Evolutionary conservation across 2,888 invertebrate genomes (phyloP), one percentile per base, ranked within the genome.

Genomic region (Tupiocoris notatus): DNA sequence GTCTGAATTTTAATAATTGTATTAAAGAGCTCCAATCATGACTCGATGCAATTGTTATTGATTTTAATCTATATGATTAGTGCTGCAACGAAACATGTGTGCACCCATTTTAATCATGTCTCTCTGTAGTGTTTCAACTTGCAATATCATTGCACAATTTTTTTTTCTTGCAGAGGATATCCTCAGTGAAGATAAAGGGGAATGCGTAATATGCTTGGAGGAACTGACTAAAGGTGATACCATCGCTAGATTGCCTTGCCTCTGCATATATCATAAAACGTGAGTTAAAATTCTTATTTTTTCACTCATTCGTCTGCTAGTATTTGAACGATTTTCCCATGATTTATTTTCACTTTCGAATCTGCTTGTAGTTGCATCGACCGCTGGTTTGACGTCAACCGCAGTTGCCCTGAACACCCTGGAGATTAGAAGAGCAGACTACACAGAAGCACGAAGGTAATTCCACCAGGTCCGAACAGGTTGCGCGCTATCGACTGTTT

Each of bases 191-290:
- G 91, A 95, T 84, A 98, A 98, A 88, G 98, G 96, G 79, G 98
- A 98, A 88, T 98, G 98, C 88, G 95, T 96, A 83, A 98, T 98
- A 86, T 99, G 98, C 87, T 89, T 98, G 84, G 98, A 99, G 86
- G 98, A 98, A 84, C 89, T 99, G 84, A 89, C 89, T 83, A 91
- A 94, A 83, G 98, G 98, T 78, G 94, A 98, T 87, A 93, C 94
- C 83, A 98, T 99, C 86, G 98, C 98, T 83, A 92, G 98, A 85
- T 90, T 98, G 86, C 98, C 98, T 83, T 98, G 98, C 87, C 92
- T 99, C 83, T 98, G 98, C 90, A 95, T 98, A 88, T 98, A 98
- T 87, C 98, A 99, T 87, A 98, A 81, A 80, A 79, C 80, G 80
- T 81, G 77, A 62, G 75, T 74, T 2, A 17, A 21, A 23, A 1